A percentile compares a stretch with the other conserved stretches of the same genome.
Evolutionary conservation across 1,140 invertebrate species (phyloP).

Genomic region (Cydia fagiglandana): DNA sequence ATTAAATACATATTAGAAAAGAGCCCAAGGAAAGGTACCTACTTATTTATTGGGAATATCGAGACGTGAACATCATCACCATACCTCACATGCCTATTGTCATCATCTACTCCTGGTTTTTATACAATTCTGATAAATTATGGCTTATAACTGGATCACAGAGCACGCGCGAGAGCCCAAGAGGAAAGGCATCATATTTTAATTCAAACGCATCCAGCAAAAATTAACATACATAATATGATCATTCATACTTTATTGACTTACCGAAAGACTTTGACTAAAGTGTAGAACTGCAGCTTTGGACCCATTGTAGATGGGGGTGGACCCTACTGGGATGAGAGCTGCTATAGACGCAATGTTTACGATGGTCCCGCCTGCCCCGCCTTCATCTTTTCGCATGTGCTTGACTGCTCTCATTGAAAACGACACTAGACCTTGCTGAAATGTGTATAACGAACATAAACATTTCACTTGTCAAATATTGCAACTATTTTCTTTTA

Average conservation of each 20-base stretch:
- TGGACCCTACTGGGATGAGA: slow-evolving; percentile 31
- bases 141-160: too few relatives aligned
- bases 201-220: slow-evolving; percentile 27
- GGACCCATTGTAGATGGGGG: slow-evolving; percentile 45
- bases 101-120: too few relatives aligned
- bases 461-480: not conserved
- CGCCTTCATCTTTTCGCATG: slow-evolving; percentile 48
- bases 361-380: slow-evolving; percentile 50
- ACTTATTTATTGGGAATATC: too few relatives aligned
- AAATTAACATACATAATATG: too few relatives aligned
- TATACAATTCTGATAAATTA: too few relatives aligned
- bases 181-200: too few relatives aligned
- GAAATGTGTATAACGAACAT: slow-evolving; percentile 23
- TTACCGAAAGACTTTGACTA: slow-evolving; percentile 42
- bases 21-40: too few relatives aligned
- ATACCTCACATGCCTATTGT: too few relatives aligned
- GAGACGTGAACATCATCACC: too few relatives aligned
- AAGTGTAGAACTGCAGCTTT: slow-evolving; percentile 53
- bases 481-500: too few relatives aligned
- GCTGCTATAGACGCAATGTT: slow-evolving; percentile 48
- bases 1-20: not conserved
- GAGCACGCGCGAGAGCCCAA: too few relatives aligned
- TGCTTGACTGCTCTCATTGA: slow-evolving; percentile 42
- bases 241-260: too few relatives aligned
- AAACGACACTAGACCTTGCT: slow-evolving; percentile 45